These are phyloP conservation scores for Rhabditoides inermis DNA, from an alignment of 2,888 invertebrate genomes.

Conservation along the genomic window DNA sequence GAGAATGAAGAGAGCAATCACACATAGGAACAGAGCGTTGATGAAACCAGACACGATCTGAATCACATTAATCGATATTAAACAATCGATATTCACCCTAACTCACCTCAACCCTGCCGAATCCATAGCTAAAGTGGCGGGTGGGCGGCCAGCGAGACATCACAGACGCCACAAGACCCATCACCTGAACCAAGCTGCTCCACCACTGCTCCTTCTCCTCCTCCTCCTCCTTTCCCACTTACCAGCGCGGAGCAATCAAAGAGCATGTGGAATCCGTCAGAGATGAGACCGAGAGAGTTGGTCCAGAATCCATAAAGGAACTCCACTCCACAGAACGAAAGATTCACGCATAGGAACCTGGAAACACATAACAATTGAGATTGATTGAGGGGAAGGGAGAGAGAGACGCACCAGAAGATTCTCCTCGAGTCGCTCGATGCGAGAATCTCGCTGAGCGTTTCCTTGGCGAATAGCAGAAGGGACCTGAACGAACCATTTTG, in stretches of 20 bases:
- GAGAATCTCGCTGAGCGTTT: constrained; percentile 55
- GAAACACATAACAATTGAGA: no score
- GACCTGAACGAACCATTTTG: no score
- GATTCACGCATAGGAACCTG: constrained; percentile 36
- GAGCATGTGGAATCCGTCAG: constrained; percentile 62
- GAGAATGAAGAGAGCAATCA: constrained; percentile 60
- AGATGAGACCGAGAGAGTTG: constrained; percentile 61
- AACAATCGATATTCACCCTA: neutral
- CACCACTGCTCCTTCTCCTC: neutral
- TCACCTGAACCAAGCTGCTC: constrained; percentile 43
- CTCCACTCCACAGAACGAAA: constrained; percentile 55
- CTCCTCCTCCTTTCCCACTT: constrained; percentile 2
- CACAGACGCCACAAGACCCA: constrained; percentile 61
- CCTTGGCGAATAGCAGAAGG: constrained; percentile 13
- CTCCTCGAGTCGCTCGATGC: constrained; percentile 58
- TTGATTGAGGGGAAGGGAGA: no score
- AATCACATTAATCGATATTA: neutral
- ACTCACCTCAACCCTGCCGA: constrained; percentile 57
- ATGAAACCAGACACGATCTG: constrained; percentile 56
- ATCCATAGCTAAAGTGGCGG: constrained; percentile 60
- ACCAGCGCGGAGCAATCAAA: constrained; percentile 61
- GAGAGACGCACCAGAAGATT: no score
- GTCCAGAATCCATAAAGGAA: constrained; percentile 61
- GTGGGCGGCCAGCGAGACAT: constrained; percentile 60
- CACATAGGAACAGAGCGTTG: constrained; percentile 60